Evolutionary conservation across 2,888 invertebrate genomes (phyloP), one percentile per base, ranked within the genome.

Genomic region (Netelia virgata): DNA sequence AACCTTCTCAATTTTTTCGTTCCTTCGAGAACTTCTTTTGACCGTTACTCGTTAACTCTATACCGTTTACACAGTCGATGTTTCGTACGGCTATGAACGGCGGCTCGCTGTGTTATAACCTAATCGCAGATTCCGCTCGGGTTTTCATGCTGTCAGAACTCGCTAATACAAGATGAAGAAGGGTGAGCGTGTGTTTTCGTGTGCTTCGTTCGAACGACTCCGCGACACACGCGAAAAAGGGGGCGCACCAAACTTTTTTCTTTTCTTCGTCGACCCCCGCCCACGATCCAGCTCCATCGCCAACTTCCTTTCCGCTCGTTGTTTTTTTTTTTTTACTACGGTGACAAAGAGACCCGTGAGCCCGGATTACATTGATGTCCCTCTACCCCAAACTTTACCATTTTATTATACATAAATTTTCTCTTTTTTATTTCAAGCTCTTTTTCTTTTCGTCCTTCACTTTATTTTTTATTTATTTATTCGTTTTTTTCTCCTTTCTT

Each of bases 121-220:
- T 69, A 69, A 77, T 77, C 77, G 59, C 18, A 68, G 57, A 77
- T 77, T 77, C 76, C 57, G 47, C 68, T 77, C 68, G 68, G 57
- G 57, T 77, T 77, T 59, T 59, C 23, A 43, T 14, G 68, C 68
- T 10, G 11, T 14, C 47, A 47, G 14, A 47, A 47, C 47, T 47
- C 47, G 10, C 47, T 47, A 47, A 47, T 47, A 53, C 66, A 77
- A 59, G 66, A 68, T 68, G 76, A 76, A 76, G 73, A 41, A 72
- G 18, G 72, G 20, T 11, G 23, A 18, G n/a, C 43, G 20, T 61
- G 20, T 41, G 59, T 61, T 11, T 16, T 20, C 28, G 47, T 20
- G 59, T 16, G 11, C 43, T 20, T 43, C 18, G 43, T 55, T 23
- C 16, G 8, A 47, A 47, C 47, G 47, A 47, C 47, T 36, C 14